phyloP scores from a whole-genome alignment of 1,140 invertebrate genomes.

The Armadillidium nasatum region DNA sequence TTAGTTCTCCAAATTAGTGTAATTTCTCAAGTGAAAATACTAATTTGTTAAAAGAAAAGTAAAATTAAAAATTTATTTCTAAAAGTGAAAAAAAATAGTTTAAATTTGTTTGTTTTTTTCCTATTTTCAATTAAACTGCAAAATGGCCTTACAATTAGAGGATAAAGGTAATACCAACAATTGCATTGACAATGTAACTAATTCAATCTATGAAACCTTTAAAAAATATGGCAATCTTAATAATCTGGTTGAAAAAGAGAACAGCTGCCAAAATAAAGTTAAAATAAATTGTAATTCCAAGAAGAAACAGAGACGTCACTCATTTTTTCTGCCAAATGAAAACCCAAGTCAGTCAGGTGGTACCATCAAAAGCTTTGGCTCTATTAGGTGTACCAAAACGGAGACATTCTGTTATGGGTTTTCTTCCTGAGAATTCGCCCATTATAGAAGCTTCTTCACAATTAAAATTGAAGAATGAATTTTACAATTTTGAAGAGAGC shows the following conservation, averaged over 20 bases:
- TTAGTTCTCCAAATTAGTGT: no score
- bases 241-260: not conserved
- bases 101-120: not conserved
- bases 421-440: not conserved
- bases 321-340: not conserved
- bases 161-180: not conserved
- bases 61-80: not conserved
- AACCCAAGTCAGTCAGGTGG: not conserved
- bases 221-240: not conserved
- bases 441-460: no score
- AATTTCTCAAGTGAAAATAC: no score
- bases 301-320: not conserved
- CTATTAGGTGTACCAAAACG: not conserved
- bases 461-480: no score
- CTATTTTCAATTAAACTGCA: not conserved
- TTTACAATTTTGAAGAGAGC: no score
- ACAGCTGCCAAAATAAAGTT: no score
- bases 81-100: not conserved
- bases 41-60: not conserved
- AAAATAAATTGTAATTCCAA: not conserved
- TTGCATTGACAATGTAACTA: not conserved
- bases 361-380: no score
- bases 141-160: not conserved
- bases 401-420: not conserved
- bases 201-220: not conserved